phyloP scores from a whole-genome alignment of 2,888 invertebrate genomes.

The Dermolepida albohirtum region DNA sequence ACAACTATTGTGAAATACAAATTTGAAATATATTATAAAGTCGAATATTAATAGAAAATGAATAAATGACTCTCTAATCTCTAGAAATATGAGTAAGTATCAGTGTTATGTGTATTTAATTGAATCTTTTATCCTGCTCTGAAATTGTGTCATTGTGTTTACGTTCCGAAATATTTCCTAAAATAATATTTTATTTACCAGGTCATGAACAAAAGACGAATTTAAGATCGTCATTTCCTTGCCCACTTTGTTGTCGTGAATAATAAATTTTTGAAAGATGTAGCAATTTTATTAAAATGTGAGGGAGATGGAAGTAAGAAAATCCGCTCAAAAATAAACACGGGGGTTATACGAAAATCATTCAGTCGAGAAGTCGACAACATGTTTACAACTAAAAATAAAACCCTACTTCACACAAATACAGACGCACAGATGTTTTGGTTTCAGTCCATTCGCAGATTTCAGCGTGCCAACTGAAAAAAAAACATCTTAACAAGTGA shows the following conservation, averaged over 20 bases:
- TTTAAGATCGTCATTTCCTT: constrained; percentile 3
- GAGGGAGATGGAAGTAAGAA: constrained; percentile 12
- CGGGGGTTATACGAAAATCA: constrained; percentile 24
- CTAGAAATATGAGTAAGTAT: no score
- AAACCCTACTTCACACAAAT: constrained; percentile 34
- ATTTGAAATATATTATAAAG: no score
- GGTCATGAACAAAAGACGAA: constrained; percentile 1
- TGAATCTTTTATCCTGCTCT: not conserved
- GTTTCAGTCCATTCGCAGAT: constrained; percentile 39
- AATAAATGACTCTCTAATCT: no score
- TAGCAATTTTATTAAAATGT: not conserved
- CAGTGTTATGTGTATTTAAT: no score
- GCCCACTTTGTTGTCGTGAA: not conserved
- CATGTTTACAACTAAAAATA: constrained; percentile 44
- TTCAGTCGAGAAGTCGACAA: constrained; percentile 36
- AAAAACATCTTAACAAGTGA: constrained; percentile 20
- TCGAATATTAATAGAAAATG: no score
- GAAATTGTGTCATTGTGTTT: not conserved
- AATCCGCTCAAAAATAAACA: constrained; percentile 26
- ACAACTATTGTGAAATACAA: no score
- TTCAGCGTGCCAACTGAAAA: constrained; percentile 35
- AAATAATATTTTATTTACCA: constrained; percentile 20
- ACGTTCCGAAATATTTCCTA: not conserved
- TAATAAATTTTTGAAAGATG: not conserved
- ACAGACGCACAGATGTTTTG: constrained; percentile 38